A percentile compares a stretch with the other conserved stretches of the same genome.
These are phyloP conservation scores for Bovichtus variegatus DNA, from an alignment of 2,797 vertebrate genomes.

Conservation along the genomic window DNA sequence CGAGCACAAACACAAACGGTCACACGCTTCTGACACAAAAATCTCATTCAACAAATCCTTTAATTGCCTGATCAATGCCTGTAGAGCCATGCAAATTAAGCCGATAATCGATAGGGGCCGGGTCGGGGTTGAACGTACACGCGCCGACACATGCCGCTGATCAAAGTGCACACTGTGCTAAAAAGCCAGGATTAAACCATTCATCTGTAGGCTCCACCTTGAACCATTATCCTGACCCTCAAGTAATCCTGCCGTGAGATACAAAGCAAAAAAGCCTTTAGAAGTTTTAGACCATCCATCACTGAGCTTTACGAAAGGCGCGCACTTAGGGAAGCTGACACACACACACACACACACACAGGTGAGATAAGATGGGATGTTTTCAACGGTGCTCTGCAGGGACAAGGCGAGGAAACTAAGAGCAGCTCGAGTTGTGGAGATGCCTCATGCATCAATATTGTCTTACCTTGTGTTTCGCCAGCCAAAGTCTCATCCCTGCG, in stretches of 20 bases:
- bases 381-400: constrained; percentile 21
- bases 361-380: constrained; percentile 52
- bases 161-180: constrained; percentile 63
- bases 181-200: constrained; percentile 67
- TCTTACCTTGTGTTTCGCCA: constrained; percentile 86
- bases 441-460: constrained; percentile 34
- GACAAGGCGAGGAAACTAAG: constrained; percentile 17
- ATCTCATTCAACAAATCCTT: constrained; percentile 73
- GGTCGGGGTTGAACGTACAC: constrained; percentile 46
- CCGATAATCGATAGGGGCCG: constrained; percentile 61
- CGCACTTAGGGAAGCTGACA: constrained; percentile 20
- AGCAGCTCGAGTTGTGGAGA: constrained; percentile 6
- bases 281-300: constrained; percentile 69
- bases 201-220: constrained; percentile 69
- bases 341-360: constrained; percentile 33
- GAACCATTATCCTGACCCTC: constrained; percentile 67
- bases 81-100: constrained; percentile 74
- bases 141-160: constrained; percentile 55
- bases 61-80: constrained; percentile 78
- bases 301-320: constrained; percentile 39
- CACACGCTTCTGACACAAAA: constrained; percentile 31
- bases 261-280: constrained; percentile 33
- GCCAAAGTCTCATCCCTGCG: constrained; percentile 85
- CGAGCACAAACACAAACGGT: constrained; percentile 21
- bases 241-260: constrained; percentile 49